phyloP scores from a whole-genome alignment of 2,113 vertebrate species.

The Vidua chalybeata region DNA sequence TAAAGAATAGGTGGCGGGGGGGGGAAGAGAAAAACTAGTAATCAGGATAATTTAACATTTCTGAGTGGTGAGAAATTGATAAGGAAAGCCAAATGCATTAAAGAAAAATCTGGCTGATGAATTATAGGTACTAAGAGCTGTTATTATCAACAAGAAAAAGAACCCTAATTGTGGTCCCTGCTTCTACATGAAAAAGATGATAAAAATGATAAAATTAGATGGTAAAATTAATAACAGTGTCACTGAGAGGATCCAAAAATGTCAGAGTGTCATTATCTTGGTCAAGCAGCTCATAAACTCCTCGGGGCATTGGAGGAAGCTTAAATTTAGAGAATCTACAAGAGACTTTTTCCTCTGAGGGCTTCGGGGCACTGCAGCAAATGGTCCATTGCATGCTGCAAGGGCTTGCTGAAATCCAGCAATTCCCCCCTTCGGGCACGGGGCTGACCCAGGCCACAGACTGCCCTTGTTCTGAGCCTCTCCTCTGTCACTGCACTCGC shows the following conservation, averaged over 20 bases:
- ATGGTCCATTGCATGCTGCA: neutral
- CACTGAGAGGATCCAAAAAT: constrained; percentile 4
- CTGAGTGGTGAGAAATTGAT: constrained; percentile 32
- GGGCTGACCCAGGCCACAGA: neutral
- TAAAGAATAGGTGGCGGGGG: neutral
- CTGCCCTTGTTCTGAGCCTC: neutral
- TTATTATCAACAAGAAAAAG: constrained; percentile 37
- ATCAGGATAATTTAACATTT: constrained; percentile 46
- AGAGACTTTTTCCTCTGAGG: neutral
- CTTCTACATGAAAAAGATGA: neutral
- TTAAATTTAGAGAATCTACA: neutral
- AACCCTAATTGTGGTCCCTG: neutral
- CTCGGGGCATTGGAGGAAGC: neutral
- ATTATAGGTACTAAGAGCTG: neutral
- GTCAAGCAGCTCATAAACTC: constrained; percentile 35
- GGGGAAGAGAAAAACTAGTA: neutral
- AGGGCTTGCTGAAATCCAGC: neutral
- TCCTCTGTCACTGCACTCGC: neutral
- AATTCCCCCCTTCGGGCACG: fast-evolving
- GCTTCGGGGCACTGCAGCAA: neutral
- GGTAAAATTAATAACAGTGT: constrained; percentile 20
- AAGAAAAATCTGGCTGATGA: constrained; percentile 30
- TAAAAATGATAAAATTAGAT: constrained; percentile 21
- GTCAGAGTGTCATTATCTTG: constrained; percentile 8
- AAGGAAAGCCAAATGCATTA: constrained; percentile 10